Percentiles rank a stretch among this genome's conserved stretches.
Evolutionary conservation across 2,797 vertebrate genomes (phyloP).

Genomic region (Trichosurus vulpecula): DNA sequence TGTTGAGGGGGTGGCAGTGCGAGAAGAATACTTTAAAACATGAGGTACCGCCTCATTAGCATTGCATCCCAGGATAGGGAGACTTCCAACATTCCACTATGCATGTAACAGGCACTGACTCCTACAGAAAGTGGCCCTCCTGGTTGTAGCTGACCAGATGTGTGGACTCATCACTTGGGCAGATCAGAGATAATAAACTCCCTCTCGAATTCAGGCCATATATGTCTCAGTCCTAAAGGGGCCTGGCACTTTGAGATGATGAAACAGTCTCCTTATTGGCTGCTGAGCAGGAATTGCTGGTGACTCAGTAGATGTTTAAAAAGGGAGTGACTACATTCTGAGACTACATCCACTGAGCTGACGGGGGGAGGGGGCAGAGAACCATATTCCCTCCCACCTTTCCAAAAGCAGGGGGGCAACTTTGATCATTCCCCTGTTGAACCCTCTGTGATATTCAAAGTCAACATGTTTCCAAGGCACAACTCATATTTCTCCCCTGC

Average conservation of each 20-base stretch:
- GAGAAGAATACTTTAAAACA: not conserved
- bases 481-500: not conserved
- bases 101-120: not conserved
- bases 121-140: not conserved
- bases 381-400: accelerated
- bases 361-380: accelerated
- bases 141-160: not conserved
- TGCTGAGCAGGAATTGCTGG: not conserved
- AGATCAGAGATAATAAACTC: not conserved
- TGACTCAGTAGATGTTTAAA: not conserved
- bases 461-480: not conserved
- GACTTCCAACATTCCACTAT: not conserved
- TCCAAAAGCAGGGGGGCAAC: not conserved
- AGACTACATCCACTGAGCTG: not conserved
- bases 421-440: not conserved
- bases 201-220: not conserved
- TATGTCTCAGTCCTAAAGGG: not conserved
- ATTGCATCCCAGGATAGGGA: not conserved
- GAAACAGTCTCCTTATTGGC: not conserved
- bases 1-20: not conserved
- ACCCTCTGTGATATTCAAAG: not conserved
- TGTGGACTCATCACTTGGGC: not conserved
- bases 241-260: not conserved
- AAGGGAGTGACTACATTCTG: not conserved
- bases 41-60: not conserved